Base-by-base conservation (phyloP, 2,797 vertebrate species). In the Mus minutoides region DNA sequence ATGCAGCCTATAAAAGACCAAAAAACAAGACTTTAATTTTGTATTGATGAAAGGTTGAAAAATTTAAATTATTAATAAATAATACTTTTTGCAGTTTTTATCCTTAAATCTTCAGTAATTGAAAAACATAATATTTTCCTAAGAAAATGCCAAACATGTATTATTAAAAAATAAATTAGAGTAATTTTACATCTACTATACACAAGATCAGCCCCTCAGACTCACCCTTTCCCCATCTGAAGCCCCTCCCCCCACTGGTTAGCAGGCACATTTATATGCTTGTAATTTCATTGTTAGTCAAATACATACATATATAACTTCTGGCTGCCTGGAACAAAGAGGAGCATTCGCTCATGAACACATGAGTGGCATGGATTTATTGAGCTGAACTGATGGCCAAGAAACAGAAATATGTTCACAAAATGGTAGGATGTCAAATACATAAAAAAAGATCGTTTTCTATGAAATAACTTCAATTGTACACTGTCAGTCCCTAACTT, bases 51-150 rank as follows among this genome's bases (percentile, higher is more conserved):
- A 96, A 94, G 80, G 21, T 43, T 46, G 75, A 67, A 56, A 79
- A 24, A 49, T 79, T 56, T 85, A 85, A 96, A 12, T 76, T 83
- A 19, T 10, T 69, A 69, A 69, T 69, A 69, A 69, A 69, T 69
- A 69, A 69, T 71, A n/a, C 67, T 21, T n/a, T 19, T 83, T 58
- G 75, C 10, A 34, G 43, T 52, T 94, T 88, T 87, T 52, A 79
- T 24, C 49, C 52, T 3, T 12, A 9, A 75, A 85, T 78, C 40
- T 94, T 92, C 29, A 60, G 69, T 91, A 89, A 89, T 69, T 92
- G 73, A 94, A 95, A 95, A 93, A 89, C n/a, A 43, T 56, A 86
- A 2, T 67, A 86, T 92, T 73, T 85, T 88, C 76, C 80, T 80
- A 71, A 87, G 84, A 92, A 91, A 92, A 95, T 46, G 67, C 78